phyloP scores from a whole-genome alignment of 2,797 vertebrate species.

The Trematocara caparti region DNA sequence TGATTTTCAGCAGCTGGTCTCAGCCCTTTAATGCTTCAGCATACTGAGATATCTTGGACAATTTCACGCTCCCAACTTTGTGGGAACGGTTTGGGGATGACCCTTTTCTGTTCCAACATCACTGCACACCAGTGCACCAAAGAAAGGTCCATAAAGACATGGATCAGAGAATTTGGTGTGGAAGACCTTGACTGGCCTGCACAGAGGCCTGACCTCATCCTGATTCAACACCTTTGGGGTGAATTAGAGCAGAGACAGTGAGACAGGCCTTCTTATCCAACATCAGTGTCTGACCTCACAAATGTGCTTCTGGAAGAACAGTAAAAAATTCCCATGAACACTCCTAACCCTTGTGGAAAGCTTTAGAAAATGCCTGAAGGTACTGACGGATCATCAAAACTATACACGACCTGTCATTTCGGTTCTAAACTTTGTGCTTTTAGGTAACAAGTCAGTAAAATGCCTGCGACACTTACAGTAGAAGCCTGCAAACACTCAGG shows the following conservation, averaged over 20 bases:
- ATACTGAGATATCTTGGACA: not conserved
- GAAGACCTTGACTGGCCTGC: not conserved
- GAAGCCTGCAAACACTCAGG: not conserved
- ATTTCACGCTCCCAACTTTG: not conserved
- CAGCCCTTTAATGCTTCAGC: not conserved
- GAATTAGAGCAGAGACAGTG: not conserved
- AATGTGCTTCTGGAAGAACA: not conserved
- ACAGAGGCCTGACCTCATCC: not conserved
- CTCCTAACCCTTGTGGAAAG: not conserved
- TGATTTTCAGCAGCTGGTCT: not conserved
- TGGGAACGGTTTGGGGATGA: not conserved
- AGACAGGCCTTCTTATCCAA: not conserved
- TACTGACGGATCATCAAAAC: not conserved
- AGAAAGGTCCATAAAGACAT: not conserved
- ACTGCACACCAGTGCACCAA: not conserved
- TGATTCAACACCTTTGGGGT: not conserved
- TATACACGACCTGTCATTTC: not conserved
- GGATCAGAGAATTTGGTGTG: not conserved
- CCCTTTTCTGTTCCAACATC: not conserved
- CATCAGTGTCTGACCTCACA: not conserved
- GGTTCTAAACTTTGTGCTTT: not conserved
- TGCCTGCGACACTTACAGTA: not conserved
- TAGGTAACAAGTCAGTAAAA: not conserved
- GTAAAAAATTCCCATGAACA: not conserved
- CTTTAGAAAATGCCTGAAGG: not conserved